Evolutionary conservation across 2,797 vertebrate species (phyloP).

Genomic region (Sarcoramphus papa): DNA sequence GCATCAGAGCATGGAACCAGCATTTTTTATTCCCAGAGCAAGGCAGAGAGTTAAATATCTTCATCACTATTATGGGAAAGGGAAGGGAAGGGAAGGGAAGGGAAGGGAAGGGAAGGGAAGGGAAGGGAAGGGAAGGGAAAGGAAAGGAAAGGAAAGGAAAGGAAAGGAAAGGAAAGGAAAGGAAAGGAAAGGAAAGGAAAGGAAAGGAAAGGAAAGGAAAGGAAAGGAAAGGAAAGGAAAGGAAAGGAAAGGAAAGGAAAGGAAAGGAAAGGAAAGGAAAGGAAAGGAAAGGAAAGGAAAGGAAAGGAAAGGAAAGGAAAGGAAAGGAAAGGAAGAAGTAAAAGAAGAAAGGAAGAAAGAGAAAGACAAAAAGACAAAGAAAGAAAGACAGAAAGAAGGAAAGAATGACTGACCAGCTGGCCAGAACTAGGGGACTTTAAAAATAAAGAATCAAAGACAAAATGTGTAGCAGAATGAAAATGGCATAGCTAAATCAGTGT

Average conservation of each 20-base stretch:
- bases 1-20: neutral
- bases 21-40: neutral
- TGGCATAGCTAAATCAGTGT: neutral
- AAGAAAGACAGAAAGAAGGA: no score
- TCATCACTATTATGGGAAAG: neutral
- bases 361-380: neutral
- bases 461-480: conserved; percentile 22
- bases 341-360: neutral
- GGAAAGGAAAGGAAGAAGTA: neutral
- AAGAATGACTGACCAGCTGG: neutral
- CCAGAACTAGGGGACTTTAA: neutral
- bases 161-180: neutral
- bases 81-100: accelerated
- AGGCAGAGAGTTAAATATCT: neutral
- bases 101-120: no score
- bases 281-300: no score
- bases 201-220: neutral
- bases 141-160: no score
- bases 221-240: no score
- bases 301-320: no score
- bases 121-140: no score
- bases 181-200: neutral
- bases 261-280: no score
- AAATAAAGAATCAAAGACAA: neutral
- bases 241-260: no score